phyloP scores from a whole-genome alignment of 2,797 vertebrate species.

The Paguma larvata region DNA sequence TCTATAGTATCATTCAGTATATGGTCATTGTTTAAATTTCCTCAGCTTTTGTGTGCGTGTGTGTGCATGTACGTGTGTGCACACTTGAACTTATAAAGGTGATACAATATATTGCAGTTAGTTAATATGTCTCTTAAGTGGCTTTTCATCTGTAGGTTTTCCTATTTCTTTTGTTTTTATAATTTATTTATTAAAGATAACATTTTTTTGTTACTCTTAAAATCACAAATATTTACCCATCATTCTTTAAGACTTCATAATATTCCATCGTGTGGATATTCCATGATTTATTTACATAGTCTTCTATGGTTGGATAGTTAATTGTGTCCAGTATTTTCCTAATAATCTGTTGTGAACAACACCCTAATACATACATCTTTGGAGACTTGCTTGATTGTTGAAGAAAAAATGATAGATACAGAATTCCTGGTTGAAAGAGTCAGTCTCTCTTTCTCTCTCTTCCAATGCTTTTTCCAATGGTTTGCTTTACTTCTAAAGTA shows the following conservation, averaged over 20 bases:
- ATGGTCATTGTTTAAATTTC: background rate
- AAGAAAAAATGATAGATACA: slow-evolving; percentile 48
- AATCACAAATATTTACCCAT: background rate
- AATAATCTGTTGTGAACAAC: background rate
- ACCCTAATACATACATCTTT: background rate
- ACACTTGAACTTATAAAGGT: background rate
- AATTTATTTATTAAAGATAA: slow-evolving; percentile 29
- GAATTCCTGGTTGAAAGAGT: slow-evolving; percentile 2
- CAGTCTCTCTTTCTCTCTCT: background rate
- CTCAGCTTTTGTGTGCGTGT: background rate
- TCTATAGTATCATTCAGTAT: background rate
- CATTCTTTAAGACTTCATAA: slow-evolving; percentile 17
- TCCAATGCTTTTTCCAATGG: background rate
- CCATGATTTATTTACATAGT: slow-evolving; percentile 31
- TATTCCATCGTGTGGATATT: background rate
- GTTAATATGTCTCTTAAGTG: background rate
- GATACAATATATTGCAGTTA: background rate
- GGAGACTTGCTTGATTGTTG: slow-evolving; percentile 34
- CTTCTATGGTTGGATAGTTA: background rate
- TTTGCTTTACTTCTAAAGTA: slow-evolving; percentile 14
- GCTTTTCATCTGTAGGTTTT: slow-evolving; percentile 42
- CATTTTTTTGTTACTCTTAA: background rate
- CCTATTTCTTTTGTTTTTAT: background rate
- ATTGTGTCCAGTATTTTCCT: slow-evolving; percentile 28
- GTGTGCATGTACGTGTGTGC: background rate